These are phyloP conservation scores for Plecotus auritus DNA, from an alignment of 2,113 vertebrate species.

Conservation along the genomic window DNA sequence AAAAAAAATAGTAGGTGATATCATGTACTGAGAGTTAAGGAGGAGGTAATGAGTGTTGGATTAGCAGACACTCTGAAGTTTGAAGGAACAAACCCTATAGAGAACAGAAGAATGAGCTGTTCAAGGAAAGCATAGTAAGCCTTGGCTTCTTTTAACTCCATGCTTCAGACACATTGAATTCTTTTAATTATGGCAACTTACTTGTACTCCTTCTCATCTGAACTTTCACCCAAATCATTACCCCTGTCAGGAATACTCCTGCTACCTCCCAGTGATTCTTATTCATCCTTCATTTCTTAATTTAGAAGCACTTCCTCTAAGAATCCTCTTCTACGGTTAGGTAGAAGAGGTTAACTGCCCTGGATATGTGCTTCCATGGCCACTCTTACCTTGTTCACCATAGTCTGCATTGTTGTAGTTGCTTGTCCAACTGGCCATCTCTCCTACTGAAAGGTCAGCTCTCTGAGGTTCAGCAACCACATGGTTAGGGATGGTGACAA, in stretches of 20 bases:
- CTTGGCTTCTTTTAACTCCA: background rate
- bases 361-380: background rate
- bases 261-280: background rate
- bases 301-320: background rate
- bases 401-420: background rate
- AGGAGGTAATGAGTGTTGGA: background rate
- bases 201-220: background rate
- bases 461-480: background rate
- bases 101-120: background rate
- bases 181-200: background rate
- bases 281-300: background rate
- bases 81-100: background rate
- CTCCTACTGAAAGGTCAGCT: background rate
- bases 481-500: background rate
- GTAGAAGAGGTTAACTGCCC: background rate
- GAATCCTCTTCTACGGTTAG: background rate
- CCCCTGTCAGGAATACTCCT: background rate
- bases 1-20: too few relatives aligned
- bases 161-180: background rate
- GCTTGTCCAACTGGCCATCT: background rate
- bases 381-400: background rate
- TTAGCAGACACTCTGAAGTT: background rate
- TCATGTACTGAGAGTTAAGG: background rate
- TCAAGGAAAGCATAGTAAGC: background rate
- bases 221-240: background rate